Evolutionary conservation across 30 jellyfish, hydroid and myxozoan species (phyloP), one percentile per base, ranked within the genome.

Genomic region (Catostylus mosaicus): DNA sequence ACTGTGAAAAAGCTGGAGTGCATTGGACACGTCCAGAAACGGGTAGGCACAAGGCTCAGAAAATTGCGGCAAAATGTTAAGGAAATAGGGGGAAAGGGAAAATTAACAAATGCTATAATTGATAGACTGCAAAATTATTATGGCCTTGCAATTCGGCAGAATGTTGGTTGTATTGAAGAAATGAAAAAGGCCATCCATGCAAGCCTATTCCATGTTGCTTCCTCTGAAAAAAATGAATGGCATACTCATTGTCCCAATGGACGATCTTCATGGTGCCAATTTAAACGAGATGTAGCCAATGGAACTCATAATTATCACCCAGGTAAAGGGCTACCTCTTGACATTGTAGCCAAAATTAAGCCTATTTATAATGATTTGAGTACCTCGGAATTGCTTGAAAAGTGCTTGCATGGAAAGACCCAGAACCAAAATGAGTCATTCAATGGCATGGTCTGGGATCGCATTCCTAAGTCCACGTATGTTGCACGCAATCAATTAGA

Each of bases 61-160:
- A 75, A 75, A 32, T 75, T 78, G 69, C 30, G 61, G 31, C 32
- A 78, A 31, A 31, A n/a, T 34, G 86, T 30, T 18, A 78, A 38
- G 43, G 89, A 88, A 37, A 52, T 59, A 30, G 74, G 74, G 47
- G 74, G 40, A 38, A 8, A 77, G 36, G 87, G 87, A 16, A 60
- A 43, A 32, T 34, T 78, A 30, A 78, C 89, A 59, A 59, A 60
- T 31, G 86, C 89, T 20, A 34, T 37, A 32, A 78, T 78, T 78
- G 86, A 78, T 46, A 33, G 86, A 32, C 89, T 78, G 38, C 89
- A 78, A 78, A 77, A 78, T 29, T 1, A 50, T 60, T 32, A 50
- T 78, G 85, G 89, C 50, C 31, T 78, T 33, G 89, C 87, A 31
- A 78, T 78, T 38, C 68, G 88, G 27, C 70, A 78, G 69, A 78